These are phyloP conservation scores for Dasypus novemcinctus DNA, from an alignment of 2,113 vertebrate genomes.

Conservation along the genomic window DNA sequence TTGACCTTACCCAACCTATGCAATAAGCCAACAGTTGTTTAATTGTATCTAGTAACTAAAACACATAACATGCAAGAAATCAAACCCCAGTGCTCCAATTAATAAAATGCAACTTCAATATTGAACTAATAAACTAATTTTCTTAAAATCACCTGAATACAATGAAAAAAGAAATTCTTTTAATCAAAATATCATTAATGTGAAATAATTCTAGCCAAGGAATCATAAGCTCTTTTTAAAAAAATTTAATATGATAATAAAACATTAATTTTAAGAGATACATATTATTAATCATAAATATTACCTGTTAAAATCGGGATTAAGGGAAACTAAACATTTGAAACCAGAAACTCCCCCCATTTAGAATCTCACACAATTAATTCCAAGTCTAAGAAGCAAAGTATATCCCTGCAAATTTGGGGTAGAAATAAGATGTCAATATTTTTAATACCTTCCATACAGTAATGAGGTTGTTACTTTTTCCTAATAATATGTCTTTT, in stretches of 20 bases:
- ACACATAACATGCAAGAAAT: slow-evolving; percentile 6
- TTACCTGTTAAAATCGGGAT: slow-evolving; percentile 24
- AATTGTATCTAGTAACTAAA: slow-evolving; percentile 55
- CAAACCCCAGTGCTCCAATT: slow-evolving; percentile 34
- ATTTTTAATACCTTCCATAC: not conserved
- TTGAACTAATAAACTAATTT: slow-evolving; percentile 43
- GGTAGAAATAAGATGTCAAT: not conserved
- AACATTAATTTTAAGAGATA: slow-evolving; percentile 57
- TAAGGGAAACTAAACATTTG: not conserved
- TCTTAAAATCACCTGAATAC: slow-evolving; percentile 30
- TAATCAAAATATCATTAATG: slow-evolving; percentile 48
- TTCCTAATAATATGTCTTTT: not conserved
- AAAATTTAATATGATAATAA: slow-evolving; percentile 51
- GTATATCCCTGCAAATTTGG: slow-evolving; percentile 18
- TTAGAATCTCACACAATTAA: not conserved
- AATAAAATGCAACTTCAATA: slow-evolving; percentile 53
- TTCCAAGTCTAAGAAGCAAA: slow-evolving; percentile 55
- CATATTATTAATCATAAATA: slow-evolving; percentile 47
- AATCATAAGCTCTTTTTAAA: not conserved
- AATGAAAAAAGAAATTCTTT: slow-evolving; percentile 51
- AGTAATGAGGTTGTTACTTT: not conserved
- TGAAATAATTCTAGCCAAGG: slow-evolving; percentile 45
- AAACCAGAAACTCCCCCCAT: not conserved
- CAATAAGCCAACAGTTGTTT: slow-evolving; percentile 42
- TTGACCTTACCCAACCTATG: slow-evolving; percentile 35